Evolutionary conservation across 2,797 vertebrate genomes (phyloP), one percentile per base, ranked within the genome.

Genomic region (Mormyrops attenuatus): DNA sequence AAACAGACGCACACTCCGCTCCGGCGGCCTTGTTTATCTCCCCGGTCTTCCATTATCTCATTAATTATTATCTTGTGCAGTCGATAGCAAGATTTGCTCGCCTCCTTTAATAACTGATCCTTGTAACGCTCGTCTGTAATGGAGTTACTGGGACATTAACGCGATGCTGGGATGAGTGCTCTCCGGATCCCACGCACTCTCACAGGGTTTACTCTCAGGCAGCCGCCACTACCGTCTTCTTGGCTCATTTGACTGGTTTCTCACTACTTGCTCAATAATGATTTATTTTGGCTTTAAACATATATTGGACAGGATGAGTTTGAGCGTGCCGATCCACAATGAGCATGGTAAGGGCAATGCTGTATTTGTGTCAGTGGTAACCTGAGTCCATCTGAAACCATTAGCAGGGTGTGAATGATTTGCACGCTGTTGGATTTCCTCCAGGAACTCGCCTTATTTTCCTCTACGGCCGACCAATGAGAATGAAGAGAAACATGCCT

Each of bases 51-150:
- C 85, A 41, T 87, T 87, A 87, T 60, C 53, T 86, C 84, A 86
- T 53, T 86, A 86, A 86, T 87, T 87, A 87, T 87, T 41, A 87
- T 87, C 85, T 57, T 57, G 53, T 41, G 53, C 53, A 26, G 85
- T 30, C 52, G 53, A 87, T 57, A 60, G 85, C 26, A 41, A 87
- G 85, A 57, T 53, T 53, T 41, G 8, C 53, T 87, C 22, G 17
- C 52, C 85, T 38, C 30, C 49, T 41, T 60, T 87, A 87, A 87
- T 87, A 87, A 60, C 52, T 87, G 50, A 87, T 53, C 49, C 85
- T 53, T 55, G 85, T 87, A 44, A 60, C 38, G 53, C 52, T 87
- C 6, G 52, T 26, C 82, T 85, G 34, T 87, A 87, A 87, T 57
- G 52, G 85, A 87, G 52, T 87, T 87, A 87, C 53, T 1, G 17